Evolutionary conservation across 1,140 invertebrate genomes (phyloP).

Genomic region (Drosophila equinoxialis): DNA sequence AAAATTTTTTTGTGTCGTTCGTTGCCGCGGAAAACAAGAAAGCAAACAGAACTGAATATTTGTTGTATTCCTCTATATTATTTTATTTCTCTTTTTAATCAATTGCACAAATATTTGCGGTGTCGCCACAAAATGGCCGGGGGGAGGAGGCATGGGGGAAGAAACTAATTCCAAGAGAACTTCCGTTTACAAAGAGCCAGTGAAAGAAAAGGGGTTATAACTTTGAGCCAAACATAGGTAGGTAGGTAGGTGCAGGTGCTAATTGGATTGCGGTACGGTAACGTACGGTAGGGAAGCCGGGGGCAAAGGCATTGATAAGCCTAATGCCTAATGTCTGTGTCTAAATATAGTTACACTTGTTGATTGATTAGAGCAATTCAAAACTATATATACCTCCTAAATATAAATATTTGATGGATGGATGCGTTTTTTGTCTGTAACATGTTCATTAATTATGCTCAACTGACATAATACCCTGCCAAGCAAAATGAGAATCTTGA

Average conservation of each 20-base stretch:
- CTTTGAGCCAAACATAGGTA: conserved; percentile 1
- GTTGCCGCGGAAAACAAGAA: conserved; percentile 38
- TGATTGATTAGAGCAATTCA: conserved; percentile 53
- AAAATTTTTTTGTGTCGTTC: conserved; percentile 51
- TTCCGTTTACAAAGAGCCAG: conserved; percentile 22
- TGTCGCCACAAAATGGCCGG: background rate
- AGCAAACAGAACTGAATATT: conserved; percentile 15
- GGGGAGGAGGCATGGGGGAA: background rate
- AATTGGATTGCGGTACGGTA: conserved; percentile 6
- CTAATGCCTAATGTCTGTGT: conserved; percentile 10
- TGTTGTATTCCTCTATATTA: background rate
- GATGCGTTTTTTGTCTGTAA: background rate
- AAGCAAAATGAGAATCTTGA: too few species aligned
- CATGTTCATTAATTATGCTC: background rate
- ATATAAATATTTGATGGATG: conserved; percentile 42
- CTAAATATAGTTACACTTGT: conserved; percentile 51
- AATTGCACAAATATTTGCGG: conserved; percentile 72
- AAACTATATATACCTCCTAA: conserved; percentile 12
- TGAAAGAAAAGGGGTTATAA: conserved; percentile 18
- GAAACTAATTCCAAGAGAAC: conserved; percentile 15
- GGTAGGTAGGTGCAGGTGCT: conserved; percentile 2
- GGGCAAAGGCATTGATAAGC: background rate
- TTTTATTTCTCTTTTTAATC: conserved; percentile 47
- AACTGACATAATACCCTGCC: background rate
- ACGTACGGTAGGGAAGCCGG: conserved; percentile 23